Percentiles rank a stretch among this genome's conserved stretches.
These are phyloP conservation scores for Bimastos eiseni DNA, from an alignment of 2,888 invertebrate species.

Conservation along the genomic window DNA sequence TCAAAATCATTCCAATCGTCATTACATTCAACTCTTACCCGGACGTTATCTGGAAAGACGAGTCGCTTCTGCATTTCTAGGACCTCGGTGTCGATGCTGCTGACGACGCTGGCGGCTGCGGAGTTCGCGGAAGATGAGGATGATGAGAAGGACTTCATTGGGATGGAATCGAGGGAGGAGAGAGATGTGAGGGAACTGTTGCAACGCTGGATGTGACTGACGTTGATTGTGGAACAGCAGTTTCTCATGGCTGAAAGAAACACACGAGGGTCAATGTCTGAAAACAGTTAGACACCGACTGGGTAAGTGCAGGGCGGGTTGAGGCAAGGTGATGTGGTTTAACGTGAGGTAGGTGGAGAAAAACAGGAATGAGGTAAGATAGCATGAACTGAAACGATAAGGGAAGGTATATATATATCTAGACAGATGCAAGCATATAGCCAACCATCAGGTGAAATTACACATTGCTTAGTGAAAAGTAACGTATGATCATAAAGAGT, in stretches of 20 bases:
- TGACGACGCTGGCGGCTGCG: constrained; percentile 29
- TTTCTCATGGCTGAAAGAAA: constrained; percentile 29
- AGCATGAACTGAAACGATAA: no score
- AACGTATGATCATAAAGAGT: no score
- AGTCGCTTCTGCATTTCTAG: constrained; percentile 55
- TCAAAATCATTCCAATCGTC: background rate
- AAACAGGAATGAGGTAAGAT: no score
- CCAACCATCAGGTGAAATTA: no score
- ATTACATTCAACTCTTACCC: background rate
- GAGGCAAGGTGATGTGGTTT: background rate
- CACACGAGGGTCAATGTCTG: background rate
- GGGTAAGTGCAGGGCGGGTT: background rate
- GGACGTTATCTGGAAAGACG: constrained; percentile 47
- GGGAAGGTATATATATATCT: no score
- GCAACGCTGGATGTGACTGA: constrained; percentile 23
- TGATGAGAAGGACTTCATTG: background rate
- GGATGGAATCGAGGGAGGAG: background rate
- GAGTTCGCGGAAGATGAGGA: background rate
- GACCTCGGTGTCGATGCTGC: constrained; percentile 52
- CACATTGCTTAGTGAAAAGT: no score
- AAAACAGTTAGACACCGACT: background rate
- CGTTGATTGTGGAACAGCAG: constrained; percentile 39
- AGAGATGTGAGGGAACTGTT: constrained; percentile 31
- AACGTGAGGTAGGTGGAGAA: no score
- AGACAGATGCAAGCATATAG: no score